phyloP scores from a whole-genome alignment of 2,888 invertebrate species.

The Lumbricus terrestris region DNA sequence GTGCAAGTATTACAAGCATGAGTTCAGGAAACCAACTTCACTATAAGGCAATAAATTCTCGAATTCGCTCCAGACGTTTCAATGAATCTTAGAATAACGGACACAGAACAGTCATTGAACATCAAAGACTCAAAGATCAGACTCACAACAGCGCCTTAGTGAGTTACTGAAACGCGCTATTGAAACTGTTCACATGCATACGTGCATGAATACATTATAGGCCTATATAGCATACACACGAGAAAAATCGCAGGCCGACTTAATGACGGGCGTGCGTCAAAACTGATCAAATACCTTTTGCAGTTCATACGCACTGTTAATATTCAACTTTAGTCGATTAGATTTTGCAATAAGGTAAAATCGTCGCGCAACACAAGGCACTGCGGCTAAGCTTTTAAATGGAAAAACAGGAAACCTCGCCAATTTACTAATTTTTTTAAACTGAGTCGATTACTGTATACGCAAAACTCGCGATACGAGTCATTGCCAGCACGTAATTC shows the following conservation, averaged over 20 bases:
- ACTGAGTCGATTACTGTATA: not conserved
- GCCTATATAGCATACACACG: too few relatives aligned
- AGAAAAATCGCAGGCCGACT: not conserved
- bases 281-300: not conserved
- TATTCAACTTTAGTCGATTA: not conserved
- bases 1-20: not conserved
- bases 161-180: too few relatives aligned
- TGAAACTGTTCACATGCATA: too few relatives aligned
- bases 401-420: not conserved
- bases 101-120: too few relatives aligned
- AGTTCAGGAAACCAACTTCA: not conserved
- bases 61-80: not conserved
- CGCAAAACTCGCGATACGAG: too few relatives aligned
- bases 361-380: not conserved
- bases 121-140: not conserved
- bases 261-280: not conserved
- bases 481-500: not conserved
- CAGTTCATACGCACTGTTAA: not conserved
- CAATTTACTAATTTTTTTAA: not conserved
- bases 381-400: not conserved
- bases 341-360: not conserved
- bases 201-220: too few relatives aligned
- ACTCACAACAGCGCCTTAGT: not conserved
- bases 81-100: too few relatives aligned
- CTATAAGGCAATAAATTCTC: not conserved